Evolutionary conservation across 2,888 invertebrate genomes (phyloP), one percentile per base, ranked within the genome.

Genomic region (Spodoptera picta): DNA sequence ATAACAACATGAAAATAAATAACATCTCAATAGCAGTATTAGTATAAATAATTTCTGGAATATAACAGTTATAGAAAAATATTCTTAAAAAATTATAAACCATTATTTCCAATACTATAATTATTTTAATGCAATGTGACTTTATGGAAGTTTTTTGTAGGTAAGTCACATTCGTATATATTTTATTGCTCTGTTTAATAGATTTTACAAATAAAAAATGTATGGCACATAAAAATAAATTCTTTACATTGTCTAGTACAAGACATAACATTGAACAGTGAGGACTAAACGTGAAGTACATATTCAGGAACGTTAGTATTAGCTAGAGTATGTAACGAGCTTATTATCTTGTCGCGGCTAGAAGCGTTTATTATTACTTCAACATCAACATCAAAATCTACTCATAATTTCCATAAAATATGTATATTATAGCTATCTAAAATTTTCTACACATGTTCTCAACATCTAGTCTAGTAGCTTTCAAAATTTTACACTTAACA

Each of bases 171-270:
- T 46, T 48, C 23, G 43, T 46, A 19, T 27, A 52, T 42, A 46
- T n/a, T 10, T 14, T 7, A 41, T 31, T 31, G 44, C 23, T 27
- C 12, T 50, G 2, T 24, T 43, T 42, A 60, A 46, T 52, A 45
- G 59, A 52, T 58, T 54, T 47, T 41, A 57, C 7, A 2, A 58
- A 64, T 60, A 79, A 56, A 71, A 76, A 62, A 55, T 72, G 44
- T 83, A 87, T 87, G 87, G 87, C 87, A 87, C 87, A 75, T 72
- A 70, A 73, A 84, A 76, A 78, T 81, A 81, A 82, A 82, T 78
- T 83, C 80, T 60, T 68, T 55, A 62, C 64, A 65, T 66, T 60
- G 61, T 69, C 54, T 65, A 60, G 61, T 59, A 48, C 31, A 58
- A 72, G 50, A 67, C 45, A 60, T 57, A 60, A 56, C 4, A 66